These are phyloP conservation scores for Archocentrus centrarchus DNA, from an alignment of 2,113 vertebrate species.

Conservation along the genomic window DNA sequence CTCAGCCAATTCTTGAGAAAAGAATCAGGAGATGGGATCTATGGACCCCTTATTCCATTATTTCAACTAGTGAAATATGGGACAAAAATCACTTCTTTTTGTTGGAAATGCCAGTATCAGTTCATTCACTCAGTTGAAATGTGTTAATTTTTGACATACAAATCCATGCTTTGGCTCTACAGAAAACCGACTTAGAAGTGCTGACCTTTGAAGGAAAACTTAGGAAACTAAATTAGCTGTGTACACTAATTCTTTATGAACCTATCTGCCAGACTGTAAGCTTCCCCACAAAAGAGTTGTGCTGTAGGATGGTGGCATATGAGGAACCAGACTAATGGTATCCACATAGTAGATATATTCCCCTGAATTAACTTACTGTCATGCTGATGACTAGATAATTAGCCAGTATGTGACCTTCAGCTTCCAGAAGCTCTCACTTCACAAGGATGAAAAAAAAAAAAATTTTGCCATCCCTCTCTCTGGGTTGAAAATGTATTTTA, in stretches of 20 bases:
- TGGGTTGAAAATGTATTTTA: background rate
- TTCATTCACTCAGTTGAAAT: background rate
- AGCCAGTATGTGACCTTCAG: slow-evolving; percentile 10
- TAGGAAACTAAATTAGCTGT: background rate
- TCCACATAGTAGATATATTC: background rate
- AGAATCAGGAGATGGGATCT: background rate
- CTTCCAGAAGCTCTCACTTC: background rate
- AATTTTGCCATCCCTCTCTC: background rate
- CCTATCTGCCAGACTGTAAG: background rate
- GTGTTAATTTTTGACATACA: slow-evolving; percentile 4
- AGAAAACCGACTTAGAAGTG: background rate
- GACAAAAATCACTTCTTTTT: background rate
- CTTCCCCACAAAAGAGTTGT: background rate
- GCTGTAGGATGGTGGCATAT: background rate
- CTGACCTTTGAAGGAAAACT: background rate
- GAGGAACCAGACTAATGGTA: background rate
- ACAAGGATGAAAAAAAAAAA: background rate
- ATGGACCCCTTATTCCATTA: background rate
- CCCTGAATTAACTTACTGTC: background rate
- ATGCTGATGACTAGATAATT: slow-evolving; percentile 4
- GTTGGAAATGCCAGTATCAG: background rate
- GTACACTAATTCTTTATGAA: background rate
- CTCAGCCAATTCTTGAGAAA: background rate
- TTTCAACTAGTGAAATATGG: background rate
- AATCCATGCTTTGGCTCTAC: background rate